A percentile compares a stretch with the other conserved stretches of the same genome.
phyloP scores from a whole-genome alignment of 2,113 vertebrate species.

The Chunga burmeisteri region DNA sequence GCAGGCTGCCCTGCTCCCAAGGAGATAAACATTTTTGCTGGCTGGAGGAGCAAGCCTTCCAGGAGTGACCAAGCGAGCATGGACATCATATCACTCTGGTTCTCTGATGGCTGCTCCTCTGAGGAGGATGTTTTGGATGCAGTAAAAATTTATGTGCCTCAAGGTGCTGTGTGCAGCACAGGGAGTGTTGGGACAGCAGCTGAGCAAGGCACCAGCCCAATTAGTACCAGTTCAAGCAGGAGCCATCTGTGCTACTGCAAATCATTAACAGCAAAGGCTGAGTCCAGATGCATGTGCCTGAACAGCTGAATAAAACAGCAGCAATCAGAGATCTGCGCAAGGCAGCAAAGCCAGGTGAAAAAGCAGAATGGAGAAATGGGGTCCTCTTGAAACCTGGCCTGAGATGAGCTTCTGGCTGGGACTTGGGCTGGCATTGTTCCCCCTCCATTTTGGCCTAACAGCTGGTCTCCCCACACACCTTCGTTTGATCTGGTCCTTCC shows the following conservation, averaged over 20 bases:
- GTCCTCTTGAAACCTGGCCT: neutral
- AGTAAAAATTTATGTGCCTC: neutral
- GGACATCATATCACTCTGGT: accelerated
- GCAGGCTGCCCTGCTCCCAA: neutral
- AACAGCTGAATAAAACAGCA: neutral
- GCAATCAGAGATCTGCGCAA: neutral
- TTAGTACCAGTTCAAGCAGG: neutral
- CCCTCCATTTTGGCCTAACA: neutral
- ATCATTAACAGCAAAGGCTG: neutral
- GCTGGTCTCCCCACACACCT: neutral
- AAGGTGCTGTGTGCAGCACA: neutral
- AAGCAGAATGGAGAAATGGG: neutral
- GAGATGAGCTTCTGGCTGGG: neutral
- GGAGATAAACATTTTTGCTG: neutral
- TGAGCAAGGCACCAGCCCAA: neutral
- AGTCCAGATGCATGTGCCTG: neutral
- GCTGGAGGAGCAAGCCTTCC: neutral
- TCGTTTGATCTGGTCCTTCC: neutral
- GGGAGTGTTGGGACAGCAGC: neutral
- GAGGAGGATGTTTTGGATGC: neutral
- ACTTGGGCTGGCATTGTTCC: neutral
- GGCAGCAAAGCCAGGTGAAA: neutral
- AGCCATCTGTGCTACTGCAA: neutral
- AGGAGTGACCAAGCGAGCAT: accelerated
- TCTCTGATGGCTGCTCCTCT: neutral